A percentile compares a stretch with the other conserved stretches of the same genome.
phyloP scores from a whole-genome alignment of 2,888 invertebrate species.

The Euplexia lucipara region DNA sequence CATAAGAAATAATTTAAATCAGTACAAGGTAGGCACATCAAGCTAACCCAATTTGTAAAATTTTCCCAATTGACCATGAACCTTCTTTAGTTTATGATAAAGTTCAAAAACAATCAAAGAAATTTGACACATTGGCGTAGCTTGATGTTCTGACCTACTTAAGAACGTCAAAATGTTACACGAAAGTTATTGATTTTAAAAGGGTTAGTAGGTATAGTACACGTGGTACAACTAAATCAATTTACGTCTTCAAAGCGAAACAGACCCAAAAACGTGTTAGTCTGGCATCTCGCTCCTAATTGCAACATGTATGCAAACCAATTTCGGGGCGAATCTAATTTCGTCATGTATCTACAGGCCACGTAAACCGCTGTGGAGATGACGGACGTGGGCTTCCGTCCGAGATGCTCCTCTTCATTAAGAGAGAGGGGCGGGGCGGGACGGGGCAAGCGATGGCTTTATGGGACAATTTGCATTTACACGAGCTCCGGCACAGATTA shows the following conservation, averaged over 20 bases:
- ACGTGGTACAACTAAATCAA: slow-evolving; percentile 33
- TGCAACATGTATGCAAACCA: slow-evolving; percentile 78
- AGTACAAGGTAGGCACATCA: too few relatives aligned
- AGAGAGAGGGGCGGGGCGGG: slow-evolving; percentile 74
- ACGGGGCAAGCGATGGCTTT: slow-evolving; percentile 83
- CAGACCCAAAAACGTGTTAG: slow-evolving; percentile 51
- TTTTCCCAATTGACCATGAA: too few relatives aligned
- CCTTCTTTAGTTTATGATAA: too few relatives aligned
- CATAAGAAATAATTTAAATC: slow-evolving; percentile 11
- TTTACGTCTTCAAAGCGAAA: slow-evolving; percentile 42
- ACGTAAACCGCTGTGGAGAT: slow-evolving; percentile 85
- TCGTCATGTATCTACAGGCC: slow-evolving; percentile 78
- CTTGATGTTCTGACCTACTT: too few relatives aligned
- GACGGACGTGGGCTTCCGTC: slow-evolving; percentile 84
- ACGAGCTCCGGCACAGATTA: slow-evolving; percentile 90
- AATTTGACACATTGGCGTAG: too few relatives aligned
- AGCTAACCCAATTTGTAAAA: too few relatives aligned
- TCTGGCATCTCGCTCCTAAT: slow-evolving; percentile 57
- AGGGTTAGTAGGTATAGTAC: slow-evolving; percentile 10
- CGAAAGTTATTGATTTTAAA: slow-evolving; percentile 20
- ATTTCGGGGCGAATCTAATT: slow-evolving; percentile 85
- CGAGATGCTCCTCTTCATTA: slow-evolving; percentile 89
- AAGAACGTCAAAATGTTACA: too few relatives aligned
- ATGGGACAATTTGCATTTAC: slow-evolving; percentile 91
- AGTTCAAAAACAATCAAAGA: too few relatives aligned